Conservation (phyloP, 2,888 invertebrate species). For the Therioaphis trifolii region DNA sequence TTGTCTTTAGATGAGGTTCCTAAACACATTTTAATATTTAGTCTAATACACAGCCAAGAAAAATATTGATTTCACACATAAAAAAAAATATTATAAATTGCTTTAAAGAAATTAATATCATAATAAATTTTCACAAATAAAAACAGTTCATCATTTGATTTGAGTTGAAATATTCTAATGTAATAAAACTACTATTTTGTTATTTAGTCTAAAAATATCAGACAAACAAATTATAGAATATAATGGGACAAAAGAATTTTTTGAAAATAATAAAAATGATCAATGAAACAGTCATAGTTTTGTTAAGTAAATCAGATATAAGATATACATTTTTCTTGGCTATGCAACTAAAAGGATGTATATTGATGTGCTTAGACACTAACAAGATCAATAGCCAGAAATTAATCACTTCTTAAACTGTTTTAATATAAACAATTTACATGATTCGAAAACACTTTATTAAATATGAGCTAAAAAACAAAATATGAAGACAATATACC, state of each 20-base stretch:
- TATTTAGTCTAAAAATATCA: not conserved
- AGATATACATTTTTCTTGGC: constrained; percentile 25
- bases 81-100: not conserved
- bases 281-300: not conserved
- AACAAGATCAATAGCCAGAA: constrained; percentile 33
- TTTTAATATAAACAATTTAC: constrained; percentile 44
- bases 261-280: not conserved
- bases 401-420: constrained; percentile 27
- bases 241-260: no score
- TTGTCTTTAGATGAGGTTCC: not conserved
- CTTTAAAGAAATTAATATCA: not conserved
- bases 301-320: not conserved
- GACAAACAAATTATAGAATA: not conserved
- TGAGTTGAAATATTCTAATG: not conserved
- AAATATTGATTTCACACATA: not conserved
- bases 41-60: constrained; percentile 44
- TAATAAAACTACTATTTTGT: not conserved
- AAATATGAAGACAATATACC: constrained; percentile 44
- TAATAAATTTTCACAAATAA: no score
- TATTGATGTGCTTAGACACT: constrained; percentile 24
- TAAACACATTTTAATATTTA: constrained; percentile 21
- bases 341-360: constrained; percentile 35
- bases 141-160: no score
- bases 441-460: constrained; percentile 27
- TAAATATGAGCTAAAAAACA: constrained; percentile 49